Base-by-base conservation (phyloP, 2,888 invertebrate species). In the Eupithecia insigniata region DNA sequence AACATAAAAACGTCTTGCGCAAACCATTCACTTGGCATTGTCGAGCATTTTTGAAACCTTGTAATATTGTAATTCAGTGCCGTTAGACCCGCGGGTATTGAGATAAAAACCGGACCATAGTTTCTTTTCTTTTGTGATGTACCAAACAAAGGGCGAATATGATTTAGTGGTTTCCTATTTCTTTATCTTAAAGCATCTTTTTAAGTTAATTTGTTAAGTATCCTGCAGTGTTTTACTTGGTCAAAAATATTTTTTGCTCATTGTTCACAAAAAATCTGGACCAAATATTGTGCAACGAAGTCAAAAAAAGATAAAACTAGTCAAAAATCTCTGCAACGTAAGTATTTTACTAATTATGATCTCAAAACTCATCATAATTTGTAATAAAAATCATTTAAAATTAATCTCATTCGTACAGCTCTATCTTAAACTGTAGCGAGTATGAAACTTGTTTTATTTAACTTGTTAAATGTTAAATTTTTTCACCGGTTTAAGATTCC, bases 1-100 rank as follows among this genome's bases (percentile, higher is more conserved):
- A 87, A 88, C 83, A 85, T 69, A 79, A 79, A 79, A 84, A 79
- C 28, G 78, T 82, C 86, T 93, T 92, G 92, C 90, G 92, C 92
- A 92, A 93, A 86, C 86, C 87, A 89, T 90, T 90, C 89, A 89
- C 84, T 84, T 78, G 80, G 85, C 85, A 89, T 92, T 92, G 91
- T 92, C 62, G 32, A 87, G 84, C 86, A 83, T 86, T 89, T 88
- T 88, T 82, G 85, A 87, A 83, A 85, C 88, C 87, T 89, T 87
- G 86, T 87, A 89, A 89, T 83, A 88, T 82, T 84, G 82, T 84
- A 83, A 83, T 85, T 83, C 82, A 62, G 80, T 88, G 86, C 92
- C 90, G 93, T 92, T 93, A 92, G 85, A 80, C 84, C 85, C 88
- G 86, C 87, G 90, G 86, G 84, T 84, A 83, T 81, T 79, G 81